Evolutionary conservation across 2,888 invertebrate species (phyloP).

Genomic region (Mythimna albipuncta): DNA sequence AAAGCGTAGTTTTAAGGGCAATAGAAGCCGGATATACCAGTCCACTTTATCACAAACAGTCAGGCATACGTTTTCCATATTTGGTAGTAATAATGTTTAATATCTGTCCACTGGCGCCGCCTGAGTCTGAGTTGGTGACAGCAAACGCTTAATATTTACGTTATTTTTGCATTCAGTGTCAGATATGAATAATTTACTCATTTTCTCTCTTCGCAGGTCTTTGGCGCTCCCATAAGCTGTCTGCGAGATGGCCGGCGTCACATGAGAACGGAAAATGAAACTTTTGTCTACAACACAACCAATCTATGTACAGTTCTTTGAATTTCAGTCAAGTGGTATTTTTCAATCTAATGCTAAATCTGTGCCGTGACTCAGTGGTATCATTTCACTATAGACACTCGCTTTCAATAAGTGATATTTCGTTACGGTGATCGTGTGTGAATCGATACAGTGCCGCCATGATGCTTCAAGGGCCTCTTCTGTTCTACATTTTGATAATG

Average conservation of each 20-base stretch:
- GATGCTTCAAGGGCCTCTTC: slow-evolving; percentile 75
- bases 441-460: slow-evolving; percentile 73
- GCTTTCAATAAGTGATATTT: slow-evolving; percentile 73
- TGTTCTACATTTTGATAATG: slow-evolving; percentile 80
- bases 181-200: slow-evolving; percentile 65
- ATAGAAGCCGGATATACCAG: slow-evolving; percentile 42
- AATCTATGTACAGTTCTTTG: slow-evolving; percentile 60
- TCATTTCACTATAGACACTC: slow-evolving; percentile 59
- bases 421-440: slow-evolving; percentile 74
- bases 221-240: slow-evolving; percentile 54
- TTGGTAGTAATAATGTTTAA: slow-evolving; percentile 57
- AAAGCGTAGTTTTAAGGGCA: slow-evolving; percentile 42
- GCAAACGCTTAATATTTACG: slow-evolving; percentile 63
- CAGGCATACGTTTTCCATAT: slow-evolving; percentile 49
- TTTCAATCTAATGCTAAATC: slow-evolving; percentile 70
- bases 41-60: slow-evolving; percentile 45
- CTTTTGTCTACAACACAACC: slow-evolving; percentile 50
- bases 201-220: slow-evolving; percentile 76
- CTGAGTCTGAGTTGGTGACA: slow-evolving; percentile 59
- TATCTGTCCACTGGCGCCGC: slow-evolving; percentile 70
- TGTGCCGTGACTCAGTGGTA: slow-evolving; percentile 74
- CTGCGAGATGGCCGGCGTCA: slow-evolving; percentile 77
- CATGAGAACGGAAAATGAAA: slow-evolving; percentile 70
- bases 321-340: slow-evolving; percentile 71
- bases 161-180: slow-evolving; percentile 65